A percentile compares a stretch with the other conserved stretches of the same genome.
Evolutionary conservation across 2,113 vertebrate genomes (phyloP).

Genomic region (Synodontis membranacea): DNA sequence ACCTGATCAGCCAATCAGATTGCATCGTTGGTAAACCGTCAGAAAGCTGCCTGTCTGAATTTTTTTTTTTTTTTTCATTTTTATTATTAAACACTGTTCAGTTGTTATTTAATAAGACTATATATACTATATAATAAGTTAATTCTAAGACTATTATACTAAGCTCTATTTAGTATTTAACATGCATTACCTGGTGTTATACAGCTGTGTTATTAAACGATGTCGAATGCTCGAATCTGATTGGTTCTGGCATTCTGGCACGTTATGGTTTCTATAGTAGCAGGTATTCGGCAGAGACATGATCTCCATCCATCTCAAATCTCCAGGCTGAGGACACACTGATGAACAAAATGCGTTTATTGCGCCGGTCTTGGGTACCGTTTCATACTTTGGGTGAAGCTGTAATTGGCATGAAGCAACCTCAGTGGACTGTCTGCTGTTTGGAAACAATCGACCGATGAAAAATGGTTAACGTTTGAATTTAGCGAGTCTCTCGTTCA

Average conservation of each 20-base stretch:
- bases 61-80: neutral
- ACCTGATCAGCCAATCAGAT: neutral
- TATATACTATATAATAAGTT: too few species aligned
- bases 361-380: neutral
- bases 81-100: neutral
- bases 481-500: neutral
- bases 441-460: too few species aligned
- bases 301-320: too few species aligned
- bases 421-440: too few species aligned
- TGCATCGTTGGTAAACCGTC: neutral
- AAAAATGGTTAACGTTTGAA: neutral
- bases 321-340: neutral
- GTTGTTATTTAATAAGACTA: neutral
- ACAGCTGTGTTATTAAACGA: neutral
- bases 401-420: neutral
- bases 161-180: neutral
- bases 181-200: neutral
- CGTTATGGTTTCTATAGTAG: neutral
- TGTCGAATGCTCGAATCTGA: neutral
- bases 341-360: too few species aligned
- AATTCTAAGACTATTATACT: too few species aligned
- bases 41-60: neutral
- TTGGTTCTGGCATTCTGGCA: neutral
- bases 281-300: neutral
- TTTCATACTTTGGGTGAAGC: neutral